Conservation (phyloP, 2,888 invertebrate species). For the Leptura quadrifasciata region DNA sequence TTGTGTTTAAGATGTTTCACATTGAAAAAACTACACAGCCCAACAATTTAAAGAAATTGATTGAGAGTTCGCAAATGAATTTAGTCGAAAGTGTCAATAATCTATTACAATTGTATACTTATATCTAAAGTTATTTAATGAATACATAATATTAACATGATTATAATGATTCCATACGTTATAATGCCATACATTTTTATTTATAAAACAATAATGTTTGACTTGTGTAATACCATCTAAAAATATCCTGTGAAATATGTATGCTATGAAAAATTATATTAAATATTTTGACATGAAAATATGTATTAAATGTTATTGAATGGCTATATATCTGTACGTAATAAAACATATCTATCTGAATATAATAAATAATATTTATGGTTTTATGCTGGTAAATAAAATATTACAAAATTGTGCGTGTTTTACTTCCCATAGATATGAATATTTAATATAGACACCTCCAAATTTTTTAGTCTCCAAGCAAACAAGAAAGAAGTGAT, state of each 20-base stretch:
- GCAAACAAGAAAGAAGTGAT: neutral
- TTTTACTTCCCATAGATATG: conserved; percentile 3
- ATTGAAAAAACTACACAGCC: no score
- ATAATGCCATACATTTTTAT: neutral
- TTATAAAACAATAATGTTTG: neutral
- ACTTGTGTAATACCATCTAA: neutral
- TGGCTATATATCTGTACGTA: conserved; percentile 25
- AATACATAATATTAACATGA: no score
- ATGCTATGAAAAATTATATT: conserved; percentile 13
- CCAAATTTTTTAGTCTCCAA: conserved; percentile 7
- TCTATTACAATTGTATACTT: no score
- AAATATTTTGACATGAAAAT: conserved; percentile 23
- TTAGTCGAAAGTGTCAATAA: no score
- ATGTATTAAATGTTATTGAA: conserved; percentile 22
- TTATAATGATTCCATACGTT: neutral
- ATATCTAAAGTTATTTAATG: no score
- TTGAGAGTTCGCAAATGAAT: no score
- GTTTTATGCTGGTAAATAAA: conserved; percentile 36
- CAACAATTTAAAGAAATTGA: no score
- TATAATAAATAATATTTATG: conserved; percentile 30
- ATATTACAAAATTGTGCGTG: conserved; percentile 18
- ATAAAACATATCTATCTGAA: conserved; percentile 37
- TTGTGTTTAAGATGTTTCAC: no score
- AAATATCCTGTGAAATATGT: neutral
- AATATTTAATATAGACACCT: conserved; percentile 4